phyloP scores from a whole-genome alignment of 2,888 invertebrate species.

The Heliconius ismenius region DNA sequence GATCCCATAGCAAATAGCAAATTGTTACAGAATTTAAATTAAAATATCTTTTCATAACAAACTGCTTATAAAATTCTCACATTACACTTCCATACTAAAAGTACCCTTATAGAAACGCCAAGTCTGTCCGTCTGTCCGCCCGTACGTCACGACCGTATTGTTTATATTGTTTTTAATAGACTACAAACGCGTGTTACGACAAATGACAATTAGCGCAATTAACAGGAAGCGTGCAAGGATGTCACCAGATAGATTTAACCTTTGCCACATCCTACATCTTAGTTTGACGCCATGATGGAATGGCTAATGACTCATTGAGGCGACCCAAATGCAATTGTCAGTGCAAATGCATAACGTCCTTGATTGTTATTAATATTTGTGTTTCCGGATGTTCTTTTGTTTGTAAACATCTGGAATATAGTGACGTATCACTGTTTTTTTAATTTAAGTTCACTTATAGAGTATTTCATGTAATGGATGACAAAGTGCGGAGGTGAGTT shows the following conservation, averaged over 20 bases:
- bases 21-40: too few relatives aligned
- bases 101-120: not conserved
- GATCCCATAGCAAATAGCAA: too few relatives aligned
- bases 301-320: constrained; percentile 35
- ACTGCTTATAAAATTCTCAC: not conserved
- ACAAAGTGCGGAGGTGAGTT: not conserved
- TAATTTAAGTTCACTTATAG: not conserved
- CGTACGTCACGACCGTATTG: not conserved
- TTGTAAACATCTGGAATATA: not conserved
- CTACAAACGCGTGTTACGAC: constrained; percentile 53
- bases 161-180: constrained; percentile 39
- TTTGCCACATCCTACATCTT: constrained; percentile 78
- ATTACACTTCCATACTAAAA: not conserved
- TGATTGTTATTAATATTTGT: constrained; percentile 26
- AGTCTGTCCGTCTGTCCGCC: not conserved
- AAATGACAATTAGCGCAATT: constrained; percentile 66
- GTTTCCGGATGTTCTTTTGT: constrained; percentile 4
- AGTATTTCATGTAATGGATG: not conserved
- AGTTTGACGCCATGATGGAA: constrained; percentile 49
- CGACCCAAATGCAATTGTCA: constrained; percentile 39
- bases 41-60: not conserved
- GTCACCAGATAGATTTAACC: constrained; percentile 79
- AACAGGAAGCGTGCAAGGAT: constrained; percentile 78
- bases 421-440: not conserved
- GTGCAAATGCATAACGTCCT: constrained; percentile 34